Evolutionary conservation across 2,113 vertebrate genomes (phyloP).

Genomic region (Odontesthes bonariensis): DNA sequence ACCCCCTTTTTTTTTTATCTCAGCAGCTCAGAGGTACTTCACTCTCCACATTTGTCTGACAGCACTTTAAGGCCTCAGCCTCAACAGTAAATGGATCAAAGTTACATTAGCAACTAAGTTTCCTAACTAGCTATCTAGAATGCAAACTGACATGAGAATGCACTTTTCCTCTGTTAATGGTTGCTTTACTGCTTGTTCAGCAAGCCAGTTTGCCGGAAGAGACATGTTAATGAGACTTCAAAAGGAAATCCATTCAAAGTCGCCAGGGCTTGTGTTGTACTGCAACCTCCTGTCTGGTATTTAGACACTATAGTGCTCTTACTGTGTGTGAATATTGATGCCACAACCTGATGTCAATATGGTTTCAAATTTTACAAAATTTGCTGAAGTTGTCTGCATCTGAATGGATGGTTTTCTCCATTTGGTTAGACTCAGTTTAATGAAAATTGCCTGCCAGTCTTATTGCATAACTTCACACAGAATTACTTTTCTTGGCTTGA

Average conservation of each 20-base stretch:
- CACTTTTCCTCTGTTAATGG: background rate
- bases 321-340: background rate
- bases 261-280: background rate
- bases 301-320: background rate
- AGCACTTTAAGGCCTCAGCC: background rate
- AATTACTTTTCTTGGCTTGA: background rate
- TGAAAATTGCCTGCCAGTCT: background rate
- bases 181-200: background rate
- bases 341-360: background rate
- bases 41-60: no score
- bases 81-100: no score
- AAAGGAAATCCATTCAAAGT: slow-evolving; percentile 7
- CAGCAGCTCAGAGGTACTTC: no score
- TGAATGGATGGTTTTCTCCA: background rate
- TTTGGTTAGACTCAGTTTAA: background rate
- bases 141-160: background rate
- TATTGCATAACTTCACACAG: background rate
- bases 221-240: background rate
- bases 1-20: no score
- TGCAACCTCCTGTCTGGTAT: background rate
- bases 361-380: background rate
- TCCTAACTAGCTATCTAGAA: background rate
- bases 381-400: background rate
- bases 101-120: background rate
- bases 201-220: background rate